Conservation (phyloP, 1,140 invertebrate genomes). For the Solenopsis invicta region DNA sequence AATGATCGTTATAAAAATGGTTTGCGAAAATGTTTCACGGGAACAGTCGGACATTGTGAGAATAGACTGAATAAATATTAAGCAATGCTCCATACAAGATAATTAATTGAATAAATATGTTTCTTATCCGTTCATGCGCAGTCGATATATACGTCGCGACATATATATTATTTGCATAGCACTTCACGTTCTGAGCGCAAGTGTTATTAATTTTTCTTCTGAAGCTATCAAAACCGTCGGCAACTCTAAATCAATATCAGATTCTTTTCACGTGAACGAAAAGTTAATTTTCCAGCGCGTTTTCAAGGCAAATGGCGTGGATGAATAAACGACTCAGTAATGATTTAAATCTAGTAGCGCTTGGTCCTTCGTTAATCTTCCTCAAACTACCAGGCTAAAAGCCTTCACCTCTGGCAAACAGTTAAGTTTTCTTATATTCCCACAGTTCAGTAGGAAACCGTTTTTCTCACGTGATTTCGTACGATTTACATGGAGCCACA, state of each 20-base stretch:
- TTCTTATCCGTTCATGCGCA: conserved; percentile 12
- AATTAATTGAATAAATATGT: conserved; percentile 2
- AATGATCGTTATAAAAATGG: conserved; percentile 3
- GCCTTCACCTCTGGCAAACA: conserved; percentile 36
- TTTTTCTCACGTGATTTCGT: conserved; percentile 57
- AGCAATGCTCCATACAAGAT: not conserved
- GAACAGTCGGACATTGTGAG: not conserved
- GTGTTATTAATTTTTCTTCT: not conserved
- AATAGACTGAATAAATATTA: conserved; percentile 34
- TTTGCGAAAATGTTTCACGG: conserved; percentile 20
- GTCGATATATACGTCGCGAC: not conserved
- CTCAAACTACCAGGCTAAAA: conserved; percentile 14
- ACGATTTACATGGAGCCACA: conserved; percentile 22
- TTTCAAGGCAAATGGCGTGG: conserved; percentile 54
- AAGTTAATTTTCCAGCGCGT: conserved; percentile 54
- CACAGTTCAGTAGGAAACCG: conserved; percentile 1
- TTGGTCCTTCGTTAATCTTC: conserved; percentile 40
- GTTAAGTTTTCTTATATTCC: conserved; percentile 47
- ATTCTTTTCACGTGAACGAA: conserved; percentile 38
- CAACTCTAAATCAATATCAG: conserved; percentile 39
- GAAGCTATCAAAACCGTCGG: not conserved
- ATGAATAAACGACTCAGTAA: conserved; percentile 52
- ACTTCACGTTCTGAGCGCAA: not conserved
- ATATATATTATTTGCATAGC: conserved; percentile 27
- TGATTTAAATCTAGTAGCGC: conserved; percentile 57